These are phyloP conservation scores for Vollenhovia emeryi DNA, from an alignment of 1,140 invertebrate genomes.

Conservation along the genomic window DNA sequence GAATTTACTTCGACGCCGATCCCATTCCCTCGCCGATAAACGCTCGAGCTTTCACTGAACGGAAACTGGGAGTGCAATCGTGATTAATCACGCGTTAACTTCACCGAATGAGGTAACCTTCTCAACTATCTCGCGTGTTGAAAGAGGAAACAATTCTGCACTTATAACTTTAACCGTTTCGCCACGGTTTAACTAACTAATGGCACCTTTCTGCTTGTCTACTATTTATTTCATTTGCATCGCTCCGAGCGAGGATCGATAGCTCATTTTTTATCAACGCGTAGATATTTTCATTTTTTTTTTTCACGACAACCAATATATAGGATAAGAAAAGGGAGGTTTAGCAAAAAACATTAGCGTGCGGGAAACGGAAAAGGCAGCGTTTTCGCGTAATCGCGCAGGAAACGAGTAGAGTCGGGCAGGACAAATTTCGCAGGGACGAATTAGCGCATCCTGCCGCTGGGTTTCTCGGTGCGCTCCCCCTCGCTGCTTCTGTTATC, in stretches of 20 bases:
- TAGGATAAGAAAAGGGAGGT: conserved; percentile 35
- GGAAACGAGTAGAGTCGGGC: conserved; percentile 75
- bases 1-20: conserved; percentile 1
- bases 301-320: neutral
- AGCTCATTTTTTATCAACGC: conserved; percentile 6
- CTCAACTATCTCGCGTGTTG: neutral
- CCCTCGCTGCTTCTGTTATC: conserved; percentile 74
- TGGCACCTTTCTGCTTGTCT: neutral
- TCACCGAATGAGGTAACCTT: neutral
- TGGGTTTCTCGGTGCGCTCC: conserved; percentile 42
- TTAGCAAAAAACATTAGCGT: conserved; percentile 42
- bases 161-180: neutral
- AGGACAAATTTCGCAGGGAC: conserved; percentile 80
- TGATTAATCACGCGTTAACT: neutral
- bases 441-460: conserved; percentile 79
- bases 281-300: neutral
- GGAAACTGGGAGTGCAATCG: neutral
- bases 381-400: conserved; percentile 69
- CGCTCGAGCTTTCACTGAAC: neutral
- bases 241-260: neutral
- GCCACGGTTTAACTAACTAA: neutral
- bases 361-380: conserved; percentile 37
- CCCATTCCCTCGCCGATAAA: neutral
- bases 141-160: neutral
- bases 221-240: neutral